Conservation (phyloP, 92 coral and sea anemone genomes). For the Epizoanthus fatuus region DNA sequence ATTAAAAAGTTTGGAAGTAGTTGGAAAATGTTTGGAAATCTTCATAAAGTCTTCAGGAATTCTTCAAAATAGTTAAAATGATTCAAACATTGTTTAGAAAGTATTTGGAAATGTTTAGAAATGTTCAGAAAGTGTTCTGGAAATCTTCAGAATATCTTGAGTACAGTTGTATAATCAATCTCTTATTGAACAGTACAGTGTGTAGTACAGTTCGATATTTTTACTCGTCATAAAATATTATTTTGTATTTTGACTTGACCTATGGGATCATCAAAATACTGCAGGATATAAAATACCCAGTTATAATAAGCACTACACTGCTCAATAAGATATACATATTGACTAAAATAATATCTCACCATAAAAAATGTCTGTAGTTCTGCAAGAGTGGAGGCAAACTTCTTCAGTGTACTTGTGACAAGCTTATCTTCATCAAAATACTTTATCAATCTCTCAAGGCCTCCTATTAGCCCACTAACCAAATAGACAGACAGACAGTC, state of each 20-base stretch:
- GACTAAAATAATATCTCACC: constrained; percentile 52
- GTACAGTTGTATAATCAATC: no score
- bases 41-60: no score
- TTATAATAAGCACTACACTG: no score
- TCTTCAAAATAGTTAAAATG: no score
- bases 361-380: constrained; percentile 79
- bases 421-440: constrained; percentile 90
- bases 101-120: no score
- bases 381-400: constrained; percentile 78
- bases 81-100: no score
- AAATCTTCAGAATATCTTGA: no score
- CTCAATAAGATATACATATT: not conserved
- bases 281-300: no score
- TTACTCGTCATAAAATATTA: not conserved
- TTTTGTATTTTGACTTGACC: not conserved
- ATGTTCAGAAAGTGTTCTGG: no score
- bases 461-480: constrained; percentile 84
- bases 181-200: no score
- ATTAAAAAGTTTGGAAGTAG: no score
- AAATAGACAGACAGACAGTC: not conserved
- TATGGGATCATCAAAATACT: not conserved
- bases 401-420: constrained; percentile 78
- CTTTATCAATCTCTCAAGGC: constrained; percentile 82
- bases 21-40: no score
- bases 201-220: not conserved